Evolutionary conservation across 2,797 vertebrate genomes (phyloP).

Genomic region (Acipenser transmontanus): DNA sequence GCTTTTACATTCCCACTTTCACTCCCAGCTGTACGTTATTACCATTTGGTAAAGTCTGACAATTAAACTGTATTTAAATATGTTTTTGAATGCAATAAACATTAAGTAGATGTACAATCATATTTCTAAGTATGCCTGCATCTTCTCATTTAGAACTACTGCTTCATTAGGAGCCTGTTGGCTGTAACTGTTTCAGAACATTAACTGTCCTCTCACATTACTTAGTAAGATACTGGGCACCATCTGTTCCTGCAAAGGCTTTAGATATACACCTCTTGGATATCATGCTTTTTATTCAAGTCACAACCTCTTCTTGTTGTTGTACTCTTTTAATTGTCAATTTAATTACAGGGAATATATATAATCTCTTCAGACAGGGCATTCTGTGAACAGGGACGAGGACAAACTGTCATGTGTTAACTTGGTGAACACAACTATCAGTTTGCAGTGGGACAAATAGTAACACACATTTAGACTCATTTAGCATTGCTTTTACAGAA

Average conservation of each 20-base stretch:
- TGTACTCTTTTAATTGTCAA: slow-evolving; percentile 60
- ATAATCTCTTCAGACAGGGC: slow-evolving; percentile 66
- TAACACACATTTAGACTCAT: slow-evolving; percentile 29
- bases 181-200: slow-evolving; percentile 66
- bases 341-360: slow-evolving; percentile 74
- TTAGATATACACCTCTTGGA: slow-evolving; percentile 62
- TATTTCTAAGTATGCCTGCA: slow-evolving; percentile 25
- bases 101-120: slow-evolving; percentile 16
- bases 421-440: slow-evolving; percentile 31
- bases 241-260: slow-evolving; percentile 72
- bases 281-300: slow-evolving; percentile 78
- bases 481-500: slow-evolving; percentile 55
- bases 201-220: slow-evolving; percentile 75
- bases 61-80: slow-evolving; percentile 21
- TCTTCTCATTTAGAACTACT: slow-evolving; percentile 39
- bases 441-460: too few relatives aligned
- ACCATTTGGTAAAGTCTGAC: slow-evolving; percentile 25
- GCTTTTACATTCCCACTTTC: slow-evolving; percentile 4
- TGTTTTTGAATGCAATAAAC: slow-evolving; percentile 12
- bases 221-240: slow-evolving; percentile 65
- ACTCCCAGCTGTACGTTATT: slow-evolving; percentile 21
- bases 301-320: slow-evolving; percentile 59
- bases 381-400: slow-evolving; percentile 44
- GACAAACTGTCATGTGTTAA: slow-evolving; percentile 42
- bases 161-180: slow-evolving; percentile 49